Base-by-base conservation (phyloP, 2,113 vertebrate species). In the Zapus hudsonius region DNA sequence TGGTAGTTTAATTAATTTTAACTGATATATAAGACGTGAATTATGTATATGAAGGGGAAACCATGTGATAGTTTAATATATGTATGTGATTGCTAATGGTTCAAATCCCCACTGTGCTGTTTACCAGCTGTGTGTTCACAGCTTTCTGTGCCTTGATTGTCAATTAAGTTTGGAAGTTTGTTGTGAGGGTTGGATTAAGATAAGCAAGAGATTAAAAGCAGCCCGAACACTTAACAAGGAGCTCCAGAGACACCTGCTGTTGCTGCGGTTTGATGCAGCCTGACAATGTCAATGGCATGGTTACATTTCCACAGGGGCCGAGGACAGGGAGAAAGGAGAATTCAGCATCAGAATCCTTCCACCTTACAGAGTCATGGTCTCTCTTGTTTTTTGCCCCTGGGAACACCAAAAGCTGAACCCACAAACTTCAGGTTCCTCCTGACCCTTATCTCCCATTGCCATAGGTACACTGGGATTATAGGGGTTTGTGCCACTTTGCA, bases 161-260 rank as follows among this genome's bases (percentile, higher is more conserved):
- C 38, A 93, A 70, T 72, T 57, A 47, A 19, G 16, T 3, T 64
- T 33, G 3, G 25, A 33, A 79, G 38, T 19, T 42, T 42, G 22
- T 36, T 47, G 25, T 44, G 73, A 55, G 20, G 52, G 38, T 23
- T 80, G 44, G 25, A 22, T 52, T 36, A 90, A 72, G 7, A 9
- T 22, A 33, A 38, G n/a, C 36, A 38, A 33, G 20, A 44, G 15
- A 20, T 59, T 44, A 55, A 61, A n/a, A 70, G 25, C 9, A 76
- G 88, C n/a, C 25, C 19, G 67, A 67, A 44, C 27, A 2, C 15
- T 17, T 13, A 3, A n/a, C 13, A 17, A 23, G 23, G 25, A 11
- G 31, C 13, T 11, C 7, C 2, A 0, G 0, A 33, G 59, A 33
- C 17, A 7, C 22, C 2, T 23, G 31, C 13, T 40, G 29, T 15